These are phyloP conservation scores for Hapalemur alaotrensis DNA, from an alignment of 2,797 vertebrate genomes.

Conservation along the genomic window DNA sequence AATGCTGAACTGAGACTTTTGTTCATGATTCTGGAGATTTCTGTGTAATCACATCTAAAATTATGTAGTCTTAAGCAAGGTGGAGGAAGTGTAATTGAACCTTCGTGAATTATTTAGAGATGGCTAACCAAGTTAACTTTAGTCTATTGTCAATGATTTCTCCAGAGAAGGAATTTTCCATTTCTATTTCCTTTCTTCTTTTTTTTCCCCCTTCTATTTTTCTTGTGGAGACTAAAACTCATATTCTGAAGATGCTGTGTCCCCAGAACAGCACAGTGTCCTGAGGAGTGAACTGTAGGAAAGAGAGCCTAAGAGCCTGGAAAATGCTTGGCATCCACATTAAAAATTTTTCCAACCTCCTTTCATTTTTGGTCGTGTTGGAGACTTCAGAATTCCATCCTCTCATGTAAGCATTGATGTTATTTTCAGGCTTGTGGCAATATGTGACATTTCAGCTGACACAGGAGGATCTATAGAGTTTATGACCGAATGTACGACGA, in stretches of 20 bases:
- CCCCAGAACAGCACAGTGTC: background rate
- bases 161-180: background rate
- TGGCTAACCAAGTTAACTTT: background rate
- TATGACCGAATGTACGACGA: conserved; percentile 97
- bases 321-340: background rate
- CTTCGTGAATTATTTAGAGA: background rate
- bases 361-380: background rate
- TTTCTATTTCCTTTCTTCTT: background rate
- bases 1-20: background rate
- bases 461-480: conserved; percentile 97
- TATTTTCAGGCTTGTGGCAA: conserved; percentile 91
- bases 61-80: background rate
- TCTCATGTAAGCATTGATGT: background rate
- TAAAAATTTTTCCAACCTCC: background rate
- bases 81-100: background rate
- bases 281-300: background rate
- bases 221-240: background rate
- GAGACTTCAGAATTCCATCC: background rate
- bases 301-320: background rate
- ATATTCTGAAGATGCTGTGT: background rate
- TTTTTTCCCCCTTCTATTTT: background rate
- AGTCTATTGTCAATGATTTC: background rate
- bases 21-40: background rate
- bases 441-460: conserved; percentile 98
- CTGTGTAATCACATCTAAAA: background rate